A percentile compares a stretch with the other conserved stretches of the same genome.
These are phyloP conservation scores for Enteromius unitaeniatus DNA, from an alignment of 2,797 vertebrate genomes.

Conservation along the genomic window DNA sequence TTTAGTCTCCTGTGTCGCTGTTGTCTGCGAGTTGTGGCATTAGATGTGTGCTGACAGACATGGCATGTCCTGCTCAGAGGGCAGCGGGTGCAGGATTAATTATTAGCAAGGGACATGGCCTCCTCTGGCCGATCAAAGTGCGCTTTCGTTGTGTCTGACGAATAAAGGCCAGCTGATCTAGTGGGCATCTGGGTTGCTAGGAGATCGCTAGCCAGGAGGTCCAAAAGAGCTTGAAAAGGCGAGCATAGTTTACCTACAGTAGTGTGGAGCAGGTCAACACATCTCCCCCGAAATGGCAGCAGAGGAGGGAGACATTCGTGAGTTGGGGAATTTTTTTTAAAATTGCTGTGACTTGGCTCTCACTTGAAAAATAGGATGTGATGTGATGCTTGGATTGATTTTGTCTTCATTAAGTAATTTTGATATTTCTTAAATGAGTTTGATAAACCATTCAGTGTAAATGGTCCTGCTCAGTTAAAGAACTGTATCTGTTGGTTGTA, in stretches of 20 bases:
- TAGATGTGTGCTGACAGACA: conserved; percentile 71
- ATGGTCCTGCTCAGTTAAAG: neutral
- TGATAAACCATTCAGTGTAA: conserved; percentile 4
- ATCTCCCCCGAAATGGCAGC: conserved; percentile 69
- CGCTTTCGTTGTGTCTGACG: conserved; percentile 61
- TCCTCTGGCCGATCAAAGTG: conserved; percentile 77
- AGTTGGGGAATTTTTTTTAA: conserved; percentile 56
- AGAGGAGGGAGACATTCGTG: conserved; percentile 72
- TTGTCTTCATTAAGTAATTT: conserved; percentile 4
- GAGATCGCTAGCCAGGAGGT: conserved; percentile 66
- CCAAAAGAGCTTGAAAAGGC: conserved; percentile 67
- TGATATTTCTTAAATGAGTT: neutral
- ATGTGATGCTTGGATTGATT: conserved; percentile 6
- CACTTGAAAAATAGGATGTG: neutral
- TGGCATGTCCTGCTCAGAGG: conserved; percentile 63
- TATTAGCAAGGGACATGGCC: conserved; percentile 78
- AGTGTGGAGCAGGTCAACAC: conserved; percentile 68
- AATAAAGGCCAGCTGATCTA: conserved; percentile 49
- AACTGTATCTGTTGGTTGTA: neutral
- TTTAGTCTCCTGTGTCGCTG: conserved; percentile 57
- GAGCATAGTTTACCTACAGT: conserved; percentile 70
- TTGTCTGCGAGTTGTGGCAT: conserved; percentile 45
- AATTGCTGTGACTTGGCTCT: conserved; percentile 2
- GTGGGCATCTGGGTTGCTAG: conserved; percentile 70
- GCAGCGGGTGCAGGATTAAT: conserved; percentile 78